Base-by-base conservation (phyloP, 2,113 vertebrate genomes). In the Todiramphus chloris region DNA sequence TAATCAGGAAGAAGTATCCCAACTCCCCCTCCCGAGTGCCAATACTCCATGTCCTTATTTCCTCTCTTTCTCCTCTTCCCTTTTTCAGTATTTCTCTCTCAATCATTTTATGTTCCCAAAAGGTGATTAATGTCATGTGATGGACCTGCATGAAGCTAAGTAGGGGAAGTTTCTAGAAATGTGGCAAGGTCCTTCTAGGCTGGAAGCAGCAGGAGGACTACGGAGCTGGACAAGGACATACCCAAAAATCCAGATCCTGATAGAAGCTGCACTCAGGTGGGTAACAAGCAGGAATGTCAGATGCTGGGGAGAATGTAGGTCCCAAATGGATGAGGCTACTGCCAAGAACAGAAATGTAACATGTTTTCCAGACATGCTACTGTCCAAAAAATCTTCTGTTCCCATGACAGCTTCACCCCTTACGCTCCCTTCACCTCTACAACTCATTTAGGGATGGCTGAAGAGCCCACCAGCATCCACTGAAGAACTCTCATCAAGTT, bases 1-100 rank as follows among this genome's bases (percentile, higher is more conserved):
- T 96, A 96, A 94, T 97, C 93, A 96, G 53, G 73, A 94, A 51
- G 69, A 87, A 94, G 63, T 60, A 96, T 89, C 44, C 56, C 56
- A 76, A 20, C 44, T 63, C 70, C 44, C 51, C 35, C 91, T 37
- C 50, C 58, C 39, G 59, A 77, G 46, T 63, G 66, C 70, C 72
- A 96, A 80, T 72, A 53, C 37, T 73, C 37, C 62, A 93, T 10
- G 27, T 90, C 89, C 94, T 97, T 82, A 95, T 86, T 88, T 96
- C 67, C 86, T 93, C 79, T 75, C 56, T 53, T 44, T n/a, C 28
- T 85, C 48, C 51, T 93, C 48, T 69, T 87, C 67, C 75, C n/a
- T 59, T 33, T 72, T 68, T 25, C 23, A 37, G 60, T 82, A 67
- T 95, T 95, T 76, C 62, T 60, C 72, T 87, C 21, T 50, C 63